phyloP scores from a whole-genome alignment of 2,888 invertebrate species.

The Phlogophora meticulosa region DNA sequence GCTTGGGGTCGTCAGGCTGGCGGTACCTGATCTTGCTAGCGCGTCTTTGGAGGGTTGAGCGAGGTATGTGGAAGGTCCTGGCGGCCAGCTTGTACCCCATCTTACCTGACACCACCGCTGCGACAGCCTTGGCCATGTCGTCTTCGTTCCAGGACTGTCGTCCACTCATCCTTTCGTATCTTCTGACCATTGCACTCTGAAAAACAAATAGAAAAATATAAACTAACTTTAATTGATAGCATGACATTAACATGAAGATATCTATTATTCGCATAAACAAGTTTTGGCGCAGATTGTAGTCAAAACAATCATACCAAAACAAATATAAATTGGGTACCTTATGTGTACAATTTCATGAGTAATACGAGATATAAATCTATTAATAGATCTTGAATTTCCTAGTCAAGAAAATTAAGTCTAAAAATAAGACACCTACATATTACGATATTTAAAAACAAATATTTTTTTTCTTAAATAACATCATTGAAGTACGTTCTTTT shows the following conservation, averaged over 20 bases:
- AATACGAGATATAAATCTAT: conserved; percentile 28
- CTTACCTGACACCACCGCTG: conserved; percentile 88
- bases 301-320: conserved; percentile 57
- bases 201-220: conserved; percentile 63
- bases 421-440: too few relatives aligned
- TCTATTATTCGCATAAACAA: conserved; percentile 23
- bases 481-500: too few relatives aligned
- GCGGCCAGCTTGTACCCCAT: conserved; percentile 90
- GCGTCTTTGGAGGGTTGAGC: conserved; percentile 87
- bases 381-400: conserved; percentile 18
- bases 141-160: conserved; percentile 89
- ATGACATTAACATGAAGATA: conserved; percentile 18
- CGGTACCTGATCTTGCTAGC: conserved; percentile 88
- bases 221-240: conserved; percentile 34
- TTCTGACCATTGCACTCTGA: conserved; percentile 88
- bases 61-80: conserved; percentile 87
- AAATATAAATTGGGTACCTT: conserved; percentile 32
- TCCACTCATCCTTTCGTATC: conserved; percentile 90
- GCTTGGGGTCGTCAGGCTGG: conserved; percentile 85
- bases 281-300: conserved; percentile 52
- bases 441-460: too few relatives aligned
- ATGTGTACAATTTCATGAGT: conserved; percentile 24
- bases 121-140: conserved; percentile 89
- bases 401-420: too few relatives aligned
- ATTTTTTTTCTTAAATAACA: too few relatives aligned